Evolutionary conservation across 2,113 vertebrate species (phyloP).

Genomic region (Dromaius novaehollandiae): DNA sequence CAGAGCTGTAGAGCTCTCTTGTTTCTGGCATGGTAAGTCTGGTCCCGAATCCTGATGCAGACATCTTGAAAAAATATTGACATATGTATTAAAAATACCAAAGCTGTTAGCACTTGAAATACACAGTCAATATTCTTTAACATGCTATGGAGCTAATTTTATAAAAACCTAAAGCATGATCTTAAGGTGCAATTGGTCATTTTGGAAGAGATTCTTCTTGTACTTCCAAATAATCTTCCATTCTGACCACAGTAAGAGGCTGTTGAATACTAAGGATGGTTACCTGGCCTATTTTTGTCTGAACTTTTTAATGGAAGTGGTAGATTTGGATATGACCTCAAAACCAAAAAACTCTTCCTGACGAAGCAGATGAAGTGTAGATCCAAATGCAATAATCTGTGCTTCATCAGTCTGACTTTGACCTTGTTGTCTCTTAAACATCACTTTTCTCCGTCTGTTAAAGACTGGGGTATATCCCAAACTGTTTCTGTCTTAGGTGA

Average conservation of each 20-base stretch:
- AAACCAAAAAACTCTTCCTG: background rate
- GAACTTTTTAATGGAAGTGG: background rate
- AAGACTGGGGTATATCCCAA: background rate
- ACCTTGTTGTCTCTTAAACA: background rate
- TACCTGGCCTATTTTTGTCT: background rate
- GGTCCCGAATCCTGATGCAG: background rate
- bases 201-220: background rate
- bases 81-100: background rate
- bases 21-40: background rate
- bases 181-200: background rate
- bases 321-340: background rate
- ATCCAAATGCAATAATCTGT: background rate
- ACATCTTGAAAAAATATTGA: background rate
- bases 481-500: background rate
- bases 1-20: background rate
- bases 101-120: background rate
- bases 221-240: background rate
- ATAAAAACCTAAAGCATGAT: background rate
- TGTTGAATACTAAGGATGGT: background rate
- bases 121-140: background rate
- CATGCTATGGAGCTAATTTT: background rate
- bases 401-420: background rate
- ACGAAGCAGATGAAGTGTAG: background rate
- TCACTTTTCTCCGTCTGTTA: background rate
- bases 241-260: background rate